Conservation (phyloP, 2,113 vertebrate genomes). For the Hippoglossus stenolepis region DNA sequence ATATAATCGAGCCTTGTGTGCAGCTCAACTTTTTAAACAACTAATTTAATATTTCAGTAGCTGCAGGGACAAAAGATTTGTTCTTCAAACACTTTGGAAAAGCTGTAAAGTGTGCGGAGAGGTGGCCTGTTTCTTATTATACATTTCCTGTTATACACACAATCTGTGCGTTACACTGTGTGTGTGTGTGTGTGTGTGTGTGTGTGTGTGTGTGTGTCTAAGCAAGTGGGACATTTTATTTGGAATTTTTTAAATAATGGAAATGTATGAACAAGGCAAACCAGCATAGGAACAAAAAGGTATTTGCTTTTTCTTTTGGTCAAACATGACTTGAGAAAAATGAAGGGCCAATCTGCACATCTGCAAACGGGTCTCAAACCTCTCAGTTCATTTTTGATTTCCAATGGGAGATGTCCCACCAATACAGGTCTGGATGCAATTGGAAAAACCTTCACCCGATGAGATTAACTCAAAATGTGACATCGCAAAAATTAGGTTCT, state of each 20-base stretch:
- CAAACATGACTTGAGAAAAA: too few relatives aligned
- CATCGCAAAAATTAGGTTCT: too few relatives aligned
- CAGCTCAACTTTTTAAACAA: neutral
- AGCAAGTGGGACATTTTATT: constrained; percentile 2
- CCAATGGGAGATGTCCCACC: too few relatives aligned
- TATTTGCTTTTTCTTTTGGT: too few relatives aligned
- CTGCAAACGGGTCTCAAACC: too few relatives aligned
- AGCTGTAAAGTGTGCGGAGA: constrained; percentile 14
- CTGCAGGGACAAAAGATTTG: neutral
- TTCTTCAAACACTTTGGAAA: constrained; percentile 8
- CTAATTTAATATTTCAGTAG: neutral
- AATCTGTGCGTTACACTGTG: too few relatives aligned
- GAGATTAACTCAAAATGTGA: too few relatives aligned
- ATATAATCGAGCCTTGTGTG: neutral
- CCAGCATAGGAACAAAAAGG: neutral
- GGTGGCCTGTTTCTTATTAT: neutral
- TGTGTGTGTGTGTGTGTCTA: neutral
- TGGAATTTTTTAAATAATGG: constrained; percentile 8
- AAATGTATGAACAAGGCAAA: neutral
- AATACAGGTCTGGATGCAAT: too few relatives aligned
- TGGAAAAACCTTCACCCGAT: too few relatives aligned
- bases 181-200: neutral
- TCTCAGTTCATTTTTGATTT: too few relatives aligned
- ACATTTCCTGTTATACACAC: constrained; percentile 5
- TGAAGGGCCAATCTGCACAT: too few relatives aligned